Evolutionary conservation across 64 coral and sea anemone species (phyloP).

Genomic region (Actinia equina): DNA sequence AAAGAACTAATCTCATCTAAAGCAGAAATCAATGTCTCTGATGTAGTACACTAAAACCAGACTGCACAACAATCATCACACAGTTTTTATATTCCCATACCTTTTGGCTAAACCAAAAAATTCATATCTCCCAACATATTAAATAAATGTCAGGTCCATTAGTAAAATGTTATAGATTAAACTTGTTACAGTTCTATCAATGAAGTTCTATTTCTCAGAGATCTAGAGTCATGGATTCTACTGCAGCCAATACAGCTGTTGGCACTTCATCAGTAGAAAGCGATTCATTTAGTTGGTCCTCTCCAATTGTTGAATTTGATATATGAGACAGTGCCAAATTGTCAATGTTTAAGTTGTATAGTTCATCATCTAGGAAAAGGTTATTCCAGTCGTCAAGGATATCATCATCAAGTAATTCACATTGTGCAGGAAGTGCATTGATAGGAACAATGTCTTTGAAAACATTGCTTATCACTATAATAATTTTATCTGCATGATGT

Average conservation of each 20-base stretch:
- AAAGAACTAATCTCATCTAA: no score
- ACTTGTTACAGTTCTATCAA: no score
- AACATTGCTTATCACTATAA: not conserved
- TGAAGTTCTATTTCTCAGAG: no score
- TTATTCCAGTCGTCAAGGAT: slow-evolving; percentile 68
- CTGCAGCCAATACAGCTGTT: not conserved
- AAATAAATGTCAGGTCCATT: no score
- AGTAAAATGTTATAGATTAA: no score
- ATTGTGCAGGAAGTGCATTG: not conserved
- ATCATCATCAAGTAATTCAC: slow-evolving; percentile 44
- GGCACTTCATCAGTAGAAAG: not conserved
- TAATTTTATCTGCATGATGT: not conserved
- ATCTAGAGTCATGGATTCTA: not conserved
- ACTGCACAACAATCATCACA: no score
- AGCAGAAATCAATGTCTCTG: no score
- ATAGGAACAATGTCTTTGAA: slow-evolving; percentile 8
- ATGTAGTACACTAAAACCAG: no score
- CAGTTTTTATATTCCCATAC: no score
- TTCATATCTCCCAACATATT: no score
- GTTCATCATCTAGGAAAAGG: slow-evolving; percentile 60
- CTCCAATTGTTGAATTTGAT: not conserved
- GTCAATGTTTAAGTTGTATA: slow-evolving; percentile 51
- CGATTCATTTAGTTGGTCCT: not conserved
- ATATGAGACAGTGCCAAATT: slow-evolving; percentile 42
- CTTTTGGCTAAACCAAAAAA: no score